These are phyloP conservation scores for Fabriciana adippe DNA, from an alignment of 2,888 invertebrate species.

Conservation along the genomic window DNA sequence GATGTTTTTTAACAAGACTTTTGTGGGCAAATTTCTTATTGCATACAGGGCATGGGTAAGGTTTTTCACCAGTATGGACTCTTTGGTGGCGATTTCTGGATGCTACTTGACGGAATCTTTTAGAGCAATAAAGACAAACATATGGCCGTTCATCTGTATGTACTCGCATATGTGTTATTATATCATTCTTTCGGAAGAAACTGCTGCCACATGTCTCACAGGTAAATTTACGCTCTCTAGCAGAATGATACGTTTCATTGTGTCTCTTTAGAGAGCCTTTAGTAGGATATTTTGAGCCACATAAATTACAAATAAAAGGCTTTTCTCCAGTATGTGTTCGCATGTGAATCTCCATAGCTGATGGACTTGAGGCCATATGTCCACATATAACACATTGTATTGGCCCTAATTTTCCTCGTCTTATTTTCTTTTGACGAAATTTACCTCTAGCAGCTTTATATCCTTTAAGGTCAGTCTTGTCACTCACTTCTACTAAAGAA, in stretches of 20 bases:
- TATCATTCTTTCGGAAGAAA: constrained; percentile 67
- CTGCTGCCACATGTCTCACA: constrained; percentile 74
- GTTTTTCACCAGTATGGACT: constrained; percentile 72
- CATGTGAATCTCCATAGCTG: constrained; percentile 67
- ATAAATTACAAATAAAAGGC: constrained; percentile 61
- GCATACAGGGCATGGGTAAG: constrained; percentile 65
- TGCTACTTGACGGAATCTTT: constrained; percentile 64
- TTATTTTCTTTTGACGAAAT: constrained; percentile 45
- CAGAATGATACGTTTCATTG: constrained; percentile 55
- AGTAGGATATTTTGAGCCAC: constrained; percentile 57
- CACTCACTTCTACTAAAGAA: constrained; percentile 8
- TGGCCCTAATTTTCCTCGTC: constrained; percentile 51
- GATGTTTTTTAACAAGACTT: constrained; percentile 63
- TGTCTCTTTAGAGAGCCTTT: constrained; percentile 68
- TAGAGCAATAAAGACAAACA: constrained; percentile 62
- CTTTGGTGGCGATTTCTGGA: constrained; percentile 70
- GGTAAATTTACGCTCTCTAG: constrained; percentile 63
- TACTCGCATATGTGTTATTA: constrained; percentile 67
- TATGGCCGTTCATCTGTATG: constrained; percentile 72
- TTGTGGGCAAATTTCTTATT: constrained; percentile 64
- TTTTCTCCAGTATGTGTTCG: constrained; percentile 72
- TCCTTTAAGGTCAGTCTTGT: constrained; percentile 7
- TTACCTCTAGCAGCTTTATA: constrained; percentile 36
- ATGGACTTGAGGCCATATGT: constrained; percentile 54
- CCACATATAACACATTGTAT: constrained; percentile 67